Percentiles rank a stretch among this genome's conserved stretches.
Evolutionary conservation across 2,888 invertebrate species (phyloP).

Genomic region (Cyrtodaria siliqua): DNA sequence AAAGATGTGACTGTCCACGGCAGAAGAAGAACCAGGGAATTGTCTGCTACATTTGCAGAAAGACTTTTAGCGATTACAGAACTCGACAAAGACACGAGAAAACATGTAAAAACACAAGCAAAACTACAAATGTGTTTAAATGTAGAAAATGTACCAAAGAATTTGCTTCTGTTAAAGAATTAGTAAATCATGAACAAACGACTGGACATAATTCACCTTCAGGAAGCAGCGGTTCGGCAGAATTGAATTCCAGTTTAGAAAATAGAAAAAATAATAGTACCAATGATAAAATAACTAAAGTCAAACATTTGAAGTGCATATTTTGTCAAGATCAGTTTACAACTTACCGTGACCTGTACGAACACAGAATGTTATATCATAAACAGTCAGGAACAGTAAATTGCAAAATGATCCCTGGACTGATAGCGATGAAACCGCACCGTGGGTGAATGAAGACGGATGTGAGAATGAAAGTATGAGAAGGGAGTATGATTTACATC

Average conservation of each 20-base stretch:
- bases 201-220: not conserved
- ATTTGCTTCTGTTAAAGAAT: not conserved
- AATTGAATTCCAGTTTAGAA: not conserved
- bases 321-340: slow-evolving; percentile 1
- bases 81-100: not conserved
- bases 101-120: not conserved
- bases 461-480: slow-evolving; percentile 14
- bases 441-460: slow-evolving; percentile 10
- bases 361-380: slow-evolving; percentile 12
- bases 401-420: slow-evolving; percentile 29
- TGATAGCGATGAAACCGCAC: not conserved
- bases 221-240: not conserved
- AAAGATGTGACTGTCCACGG: not conserved
- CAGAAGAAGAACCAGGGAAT: not conserved
- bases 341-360: slow-evolving; percentile 7
- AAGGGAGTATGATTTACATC: too few relatives aligned
- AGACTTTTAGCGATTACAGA: not conserved
- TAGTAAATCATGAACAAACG: not conserved
- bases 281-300: too few relatives aligned
- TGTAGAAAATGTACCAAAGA: not conserved
- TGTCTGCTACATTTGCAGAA: not conserved
- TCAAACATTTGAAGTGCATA: not conserved
- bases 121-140: not conserved
- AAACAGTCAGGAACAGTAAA: not conserved
- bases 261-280: not conserved